Conservation (phyloP, 1,140 invertebrate species). For the Musca domestica region DNA sequence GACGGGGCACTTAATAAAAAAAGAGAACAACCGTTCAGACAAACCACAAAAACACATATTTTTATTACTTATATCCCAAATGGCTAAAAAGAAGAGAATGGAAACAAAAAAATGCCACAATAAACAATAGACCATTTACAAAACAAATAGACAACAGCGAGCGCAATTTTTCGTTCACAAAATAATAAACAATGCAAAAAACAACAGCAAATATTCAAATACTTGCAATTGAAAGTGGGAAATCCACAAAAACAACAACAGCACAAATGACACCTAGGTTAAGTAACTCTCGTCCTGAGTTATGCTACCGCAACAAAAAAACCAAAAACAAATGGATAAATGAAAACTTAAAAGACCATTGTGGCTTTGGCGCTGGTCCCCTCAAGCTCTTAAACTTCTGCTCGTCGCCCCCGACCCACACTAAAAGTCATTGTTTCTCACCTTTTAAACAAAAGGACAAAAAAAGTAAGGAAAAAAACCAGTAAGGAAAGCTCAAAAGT, state of each 20-base stretch:
- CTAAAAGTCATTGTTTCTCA: not conserved
- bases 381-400: not conserved
- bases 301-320: not conserved
- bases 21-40: not conserved
- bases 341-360: slow-evolving; percentile 12
- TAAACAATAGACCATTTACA: not conserved
- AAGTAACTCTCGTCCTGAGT: too few species aligned
- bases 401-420: too few species aligned
- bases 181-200: not conserved
- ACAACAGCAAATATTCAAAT: not conserved
- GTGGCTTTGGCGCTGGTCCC: not conserved
- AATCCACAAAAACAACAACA: not conserved
- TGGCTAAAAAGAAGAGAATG: not conserved
- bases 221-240: not conserved
- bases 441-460: not conserved
- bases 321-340: not conserved
- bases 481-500: too few species aligned
- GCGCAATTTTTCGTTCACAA: not conserved
- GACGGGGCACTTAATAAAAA: too few species aligned
- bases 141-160: slow-evolving; percentile 10
- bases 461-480: too few species aligned
- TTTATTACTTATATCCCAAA: slow-evolving; percentile 12
- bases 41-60: not conserved
- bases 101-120: not conserved
- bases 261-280: not conserved